A percentile compares a stretch with the other conserved stretches of the same genome.
Evolutionary conservation across 2,888 invertebrate species (phyloP).

Genomic region (Perizoma flavofasciatum): DNA sequence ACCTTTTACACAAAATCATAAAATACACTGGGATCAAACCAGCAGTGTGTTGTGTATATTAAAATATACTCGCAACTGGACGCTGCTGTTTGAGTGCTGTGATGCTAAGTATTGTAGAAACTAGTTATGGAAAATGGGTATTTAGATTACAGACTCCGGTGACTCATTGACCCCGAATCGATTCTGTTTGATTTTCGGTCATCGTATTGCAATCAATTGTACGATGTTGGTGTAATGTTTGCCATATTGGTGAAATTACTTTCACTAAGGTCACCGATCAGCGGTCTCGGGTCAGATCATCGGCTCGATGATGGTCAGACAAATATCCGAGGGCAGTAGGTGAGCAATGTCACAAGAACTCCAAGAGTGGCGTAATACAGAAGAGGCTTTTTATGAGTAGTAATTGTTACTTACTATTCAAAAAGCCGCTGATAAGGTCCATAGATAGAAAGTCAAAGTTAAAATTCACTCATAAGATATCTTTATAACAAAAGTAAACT

Average conservation of each 20-base stretch:
- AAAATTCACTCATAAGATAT: too few relatives aligned
- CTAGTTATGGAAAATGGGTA: constrained; percentile 57
- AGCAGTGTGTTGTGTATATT: constrained; percentile 29
- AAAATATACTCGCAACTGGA: background rate
- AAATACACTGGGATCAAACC: background rate
- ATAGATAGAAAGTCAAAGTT: too few relatives aligned
- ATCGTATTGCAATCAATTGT: constrained; percentile 31
- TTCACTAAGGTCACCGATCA: too few relatives aligned
- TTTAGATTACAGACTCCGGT: constrained; percentile 51
- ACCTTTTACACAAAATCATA: background rate
- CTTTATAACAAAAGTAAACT: too few relatives aligned
- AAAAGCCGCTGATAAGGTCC: too few relatives aligned
- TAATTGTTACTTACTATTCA: too few relatives aligned
- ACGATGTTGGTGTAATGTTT: constrained; percentile 19
- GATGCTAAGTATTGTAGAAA: constrained; percentile 38
- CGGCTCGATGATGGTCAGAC: too few relatives aligned
- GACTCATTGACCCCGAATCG: constrained; percentile 56
- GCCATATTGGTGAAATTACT: background rate
- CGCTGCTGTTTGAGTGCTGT: background rate
- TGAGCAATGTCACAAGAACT: too few relatives aligned
- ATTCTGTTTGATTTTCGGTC: constrained; percentile 29
- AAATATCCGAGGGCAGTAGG: too few relatives aligned
- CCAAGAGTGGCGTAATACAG: too few relatives aligned
- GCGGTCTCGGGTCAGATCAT: too few relatives aligned
- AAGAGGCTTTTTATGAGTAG: too few relatives aligned